Evolutionary conservation across 2,113 vertebrate genomes (phyloP), one percentile per base, ranked within the genome.

Genomic region (Poeciliopsis turrubarensis): DNA sequence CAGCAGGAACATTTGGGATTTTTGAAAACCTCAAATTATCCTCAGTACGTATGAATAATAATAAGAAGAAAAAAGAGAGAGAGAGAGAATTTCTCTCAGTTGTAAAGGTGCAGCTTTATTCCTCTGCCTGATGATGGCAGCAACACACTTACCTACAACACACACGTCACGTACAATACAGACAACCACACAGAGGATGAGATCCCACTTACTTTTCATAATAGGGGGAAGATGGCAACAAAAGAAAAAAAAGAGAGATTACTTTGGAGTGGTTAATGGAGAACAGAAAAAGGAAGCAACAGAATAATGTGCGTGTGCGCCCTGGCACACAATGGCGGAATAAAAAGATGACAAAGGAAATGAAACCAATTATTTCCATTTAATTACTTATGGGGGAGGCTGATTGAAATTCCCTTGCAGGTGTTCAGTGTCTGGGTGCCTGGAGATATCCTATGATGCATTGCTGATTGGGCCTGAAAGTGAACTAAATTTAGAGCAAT

Each of bases 81-180:
- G 29, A 41, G 34, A 61, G 32, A 31, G 57, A 73, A 17, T 70
- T 66, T 26, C 47, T 9, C 5, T 41, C 1, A 19, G 19, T 30
- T 65, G 30, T 25, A 27, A 60, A 64, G 54, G 29, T 90, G 93
- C 81, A 91, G 86, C 84, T 80, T 65, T 32, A 64, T 32, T 32
- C 70, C 76, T 78, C 79, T 77, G 81, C 92, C 95, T 90, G 91
- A 86, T 92, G 95, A 92, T 92, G 95, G 95, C 93, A 95, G 92
- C 92, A 95, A 78, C 72, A 91, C 90, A 88, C 92, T 86, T 89
- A 85, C 71, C 85, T 84, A 86, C 68, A 67, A 60, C 70, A 89
- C 81, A 76, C 76, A 84, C 74, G 75, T 61, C 37, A 75, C 68
- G 77, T 63, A 86, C 70, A 44, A 63, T 8, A 88, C 77, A 79